Conservation (phyloP, 2,888 invertebrate genomes). For the Portevinia maculata region DNA sequence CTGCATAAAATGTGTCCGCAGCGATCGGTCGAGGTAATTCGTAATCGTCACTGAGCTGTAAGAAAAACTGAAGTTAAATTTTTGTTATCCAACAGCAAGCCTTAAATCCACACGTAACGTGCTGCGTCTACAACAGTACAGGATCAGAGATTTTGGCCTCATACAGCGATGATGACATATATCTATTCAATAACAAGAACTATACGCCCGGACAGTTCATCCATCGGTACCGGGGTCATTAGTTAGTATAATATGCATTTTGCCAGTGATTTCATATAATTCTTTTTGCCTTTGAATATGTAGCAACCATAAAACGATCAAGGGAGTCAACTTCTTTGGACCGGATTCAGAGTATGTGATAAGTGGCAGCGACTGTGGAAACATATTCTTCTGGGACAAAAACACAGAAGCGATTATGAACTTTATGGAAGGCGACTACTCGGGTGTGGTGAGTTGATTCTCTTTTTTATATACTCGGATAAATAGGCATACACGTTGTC, state of each 20-base stretch:
- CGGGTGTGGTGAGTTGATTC: slow-evolving; percentile 88
- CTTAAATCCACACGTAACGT: slow-evolving; percentile 88
- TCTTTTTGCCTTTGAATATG: slow-evolving; percentile 6
- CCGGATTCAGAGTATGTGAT: slow-evolving; percentile 94
- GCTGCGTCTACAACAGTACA: slow-evolving; percentile 95
- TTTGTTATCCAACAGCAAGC: slow-evolving; percentile 75
- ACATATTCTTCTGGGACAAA: slow-evolving; percentile 95
- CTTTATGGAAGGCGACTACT: slow-evolving; percentile 91
- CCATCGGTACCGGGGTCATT: slow-evolving; percentile 87
- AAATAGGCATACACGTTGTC: too few species aligned
- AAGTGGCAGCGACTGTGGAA: slow-evolving; percentile 96
- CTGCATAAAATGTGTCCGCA: slow-evolving; percentile 87
- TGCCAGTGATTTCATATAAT: not conserved
- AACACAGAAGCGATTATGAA: slow-evolving; percentile 94
- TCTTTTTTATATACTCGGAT: too few species aligned
- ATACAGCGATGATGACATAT: slow-evolving; percentile 96
- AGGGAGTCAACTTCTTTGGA: slow-evolving; percentile 97
- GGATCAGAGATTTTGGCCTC: slow-evolving; percentile 96
- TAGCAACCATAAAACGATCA: slow-evolving; percentile 90
- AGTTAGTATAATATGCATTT: slow-evolving; percentile 76
- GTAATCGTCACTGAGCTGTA: not conserved
- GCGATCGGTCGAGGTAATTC: slow-evolving; percentile 76
- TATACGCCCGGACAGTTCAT: slow-evolving; percentile 83
- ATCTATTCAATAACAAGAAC: slow-evolving; percentile 89
- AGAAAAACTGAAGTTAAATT: not conserved